Percentiles rank a stretch among this genome's conserved stretches.
Evolutionary conservation across 2,113 vertebrate species (phyloP).

Genomic region (Echinops telfairi): DNA sequence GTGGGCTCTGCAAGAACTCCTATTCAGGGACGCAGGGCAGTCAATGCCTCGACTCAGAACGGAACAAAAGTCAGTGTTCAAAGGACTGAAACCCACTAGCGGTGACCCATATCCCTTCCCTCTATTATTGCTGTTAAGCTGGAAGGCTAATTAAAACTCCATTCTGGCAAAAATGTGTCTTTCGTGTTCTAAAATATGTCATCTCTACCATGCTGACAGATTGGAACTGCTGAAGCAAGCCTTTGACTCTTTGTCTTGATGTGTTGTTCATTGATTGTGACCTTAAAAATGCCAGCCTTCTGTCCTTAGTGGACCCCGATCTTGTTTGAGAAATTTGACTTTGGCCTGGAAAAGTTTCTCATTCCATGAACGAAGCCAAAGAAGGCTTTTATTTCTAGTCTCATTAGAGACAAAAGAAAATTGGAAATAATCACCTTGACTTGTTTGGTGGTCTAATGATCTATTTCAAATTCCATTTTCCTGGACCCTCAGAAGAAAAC

Average conservation of each 20-base stretch:
- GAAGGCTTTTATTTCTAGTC: slow-evolving; percentile 35
- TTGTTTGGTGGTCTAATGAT: slow-evolving; percentile 55
- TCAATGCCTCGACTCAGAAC: neutral
- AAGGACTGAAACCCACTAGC: slow-evolving; percentile 51
- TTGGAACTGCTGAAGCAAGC: neutral
- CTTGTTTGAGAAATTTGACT: slow-evolving; percentile 14
- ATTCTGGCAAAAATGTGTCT: slow-evolving; percentile 14
- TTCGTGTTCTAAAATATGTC: slow-evolving; percentile 14
- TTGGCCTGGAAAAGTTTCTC: slow-evolving; percentile 49
- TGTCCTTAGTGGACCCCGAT: neutral
- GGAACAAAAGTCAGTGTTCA: slow-evolving; percentile 75
- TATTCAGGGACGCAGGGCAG: neutral
- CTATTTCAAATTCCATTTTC: slow-evolving; percentile 55
- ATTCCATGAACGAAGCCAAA: slow-evolving; percentile 18
- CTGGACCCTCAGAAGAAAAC: slow-evolving; percentile 22
- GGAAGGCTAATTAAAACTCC: slow-evolving; percentile 76
- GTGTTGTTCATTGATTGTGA: slow-evolving; percentile 61
- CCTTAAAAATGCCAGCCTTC: slow-evolving; percentile 33
- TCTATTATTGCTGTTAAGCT: slow-evolving; percentile 55
- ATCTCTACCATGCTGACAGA: slow-evolving; percentile 7
- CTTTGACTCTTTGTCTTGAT: slow-evolving; percentile 45
- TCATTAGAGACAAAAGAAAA: slow-evolving; percentile 66
- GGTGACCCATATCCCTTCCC: slow-evolving; percentile 61
- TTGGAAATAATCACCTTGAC: neutral
- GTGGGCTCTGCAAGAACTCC: slow-evolving; percentile 47